phyloP scores from a whole-genome alignment of 2,888 invertebrate species.

The Osmoderma eremita region DNA sequence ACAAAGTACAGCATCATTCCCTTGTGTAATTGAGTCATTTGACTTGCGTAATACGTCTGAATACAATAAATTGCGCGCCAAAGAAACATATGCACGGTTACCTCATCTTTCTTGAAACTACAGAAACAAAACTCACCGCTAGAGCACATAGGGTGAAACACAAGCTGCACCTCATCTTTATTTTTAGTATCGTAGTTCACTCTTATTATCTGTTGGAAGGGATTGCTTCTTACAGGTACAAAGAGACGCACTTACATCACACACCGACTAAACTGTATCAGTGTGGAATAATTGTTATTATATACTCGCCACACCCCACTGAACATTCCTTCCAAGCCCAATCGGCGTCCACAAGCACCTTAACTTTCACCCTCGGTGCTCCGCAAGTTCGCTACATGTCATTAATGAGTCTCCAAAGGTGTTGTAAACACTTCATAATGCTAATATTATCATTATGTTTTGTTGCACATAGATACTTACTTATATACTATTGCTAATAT shows the following conservation, averaged over 20 bases:
- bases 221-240: background rate
- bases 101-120: constrained; percentile 5
- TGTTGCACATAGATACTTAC: no score
- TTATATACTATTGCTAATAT: no score
- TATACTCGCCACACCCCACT: constrained; percentile 52
- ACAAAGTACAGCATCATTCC: no score
- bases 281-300: constrained; percentile 49
- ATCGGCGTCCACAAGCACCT: constrained; percentile 11
- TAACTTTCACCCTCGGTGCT: constrained; percentile 29
- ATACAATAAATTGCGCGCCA: no score
- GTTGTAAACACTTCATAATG: background rate
- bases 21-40: no score
- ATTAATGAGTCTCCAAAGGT: background rate
- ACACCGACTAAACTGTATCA: constrained; percentile 47
- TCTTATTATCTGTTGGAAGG: background rate
- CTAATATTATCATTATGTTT: no score
- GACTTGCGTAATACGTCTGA: no score
- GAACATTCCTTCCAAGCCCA: constrained; percentile 51
- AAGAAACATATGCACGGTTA: no score
- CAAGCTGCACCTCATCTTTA: constrained; percentile 38
- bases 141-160: constrained; percentile 37
- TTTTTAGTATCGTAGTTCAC: background rate
- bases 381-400: background rate
- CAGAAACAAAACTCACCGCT: constrained; percentile 42
- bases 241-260: constrained; percentile 45